These are phyloP conservation scores for Penaeus monodon DNA, from an alignment of 2,888 invertebrate genomes.

Conservation along the genomic window DNA sequence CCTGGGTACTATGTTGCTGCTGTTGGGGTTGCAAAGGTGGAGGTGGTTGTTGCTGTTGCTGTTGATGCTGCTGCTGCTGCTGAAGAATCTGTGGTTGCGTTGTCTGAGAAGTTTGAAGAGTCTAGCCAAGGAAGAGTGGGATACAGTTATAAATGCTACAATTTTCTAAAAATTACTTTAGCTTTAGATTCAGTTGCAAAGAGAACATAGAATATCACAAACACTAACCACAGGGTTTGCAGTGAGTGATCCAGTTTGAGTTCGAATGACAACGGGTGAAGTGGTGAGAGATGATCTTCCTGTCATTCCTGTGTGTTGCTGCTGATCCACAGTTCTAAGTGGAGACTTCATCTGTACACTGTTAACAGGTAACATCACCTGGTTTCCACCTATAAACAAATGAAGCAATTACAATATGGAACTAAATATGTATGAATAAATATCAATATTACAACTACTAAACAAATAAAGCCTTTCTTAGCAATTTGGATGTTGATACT, in stretches of 20 bases:
- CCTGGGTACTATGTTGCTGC: conserved; percentile 1
- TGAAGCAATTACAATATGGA: background rate
- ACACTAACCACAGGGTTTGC: conserved; percentile 41
- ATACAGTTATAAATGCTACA: background rate
- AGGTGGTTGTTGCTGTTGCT: conserved; percentile 24
- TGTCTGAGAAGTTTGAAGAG: conserved; percentile 37
- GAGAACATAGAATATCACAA: no score
- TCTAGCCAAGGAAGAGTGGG: conserved; percentile 13
- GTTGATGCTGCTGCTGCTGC: conserved; percentile 36
- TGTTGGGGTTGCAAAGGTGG: background rate
- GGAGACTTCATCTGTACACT: conserved; percentile 58
- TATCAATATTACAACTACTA: no score
- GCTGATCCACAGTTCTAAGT: conserved; percentile 50
- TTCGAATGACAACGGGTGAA: conserved; percentile 63
- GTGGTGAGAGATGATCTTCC: conserved; percentile 47
- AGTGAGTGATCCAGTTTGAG: conserved; percentile 61
- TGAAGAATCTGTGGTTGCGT: conserved; percentile 39
- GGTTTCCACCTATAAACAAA: conserved; percentile 39
- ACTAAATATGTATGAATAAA: background rate
- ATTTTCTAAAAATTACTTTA: background rate
- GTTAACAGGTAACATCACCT: conserved; percentile 59
- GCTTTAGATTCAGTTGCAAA: background rate
- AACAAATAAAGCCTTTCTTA: no score
- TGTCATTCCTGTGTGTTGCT: conserved; percentile 43
- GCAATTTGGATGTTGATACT: no score